Percentiles rank a stretch among this genome's conserved stretches.
phyloP scores from a whole-genome alignment of 2,888 invertebrate species.

The Formica aserva region DNA sequence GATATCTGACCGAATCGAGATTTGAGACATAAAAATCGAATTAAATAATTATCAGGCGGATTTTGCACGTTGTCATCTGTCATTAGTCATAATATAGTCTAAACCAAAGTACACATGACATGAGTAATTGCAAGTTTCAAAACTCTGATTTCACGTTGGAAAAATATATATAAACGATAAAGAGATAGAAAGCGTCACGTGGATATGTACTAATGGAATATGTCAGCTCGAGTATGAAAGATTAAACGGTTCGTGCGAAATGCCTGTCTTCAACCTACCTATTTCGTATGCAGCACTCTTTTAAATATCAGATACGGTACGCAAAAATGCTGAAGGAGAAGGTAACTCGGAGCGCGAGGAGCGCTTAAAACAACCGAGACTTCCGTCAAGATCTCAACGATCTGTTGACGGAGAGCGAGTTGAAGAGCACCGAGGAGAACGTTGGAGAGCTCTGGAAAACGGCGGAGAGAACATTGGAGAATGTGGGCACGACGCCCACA shows the following conservation, averaged over 20 bases:
- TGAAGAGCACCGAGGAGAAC: conserved; percentile 28
- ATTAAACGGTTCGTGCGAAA: conserved; percentile 12
- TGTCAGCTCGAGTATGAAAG: conserved; percentile 30
- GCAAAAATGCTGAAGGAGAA: conserved; percentile 14
- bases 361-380: conserved; percentile 27
- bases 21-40: conserved; percentile 22
- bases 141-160: background rate
- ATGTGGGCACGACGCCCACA: conserved; percentile 68
- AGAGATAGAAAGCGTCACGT: conserved; percentile 9
- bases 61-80: background rate
- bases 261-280: background rate
- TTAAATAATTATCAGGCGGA: conserved; percentile 16
- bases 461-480: conserved; percentile 28
- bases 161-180: conserved; percentile 23
- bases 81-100: background rate
- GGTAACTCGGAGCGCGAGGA: conserved; percentile 15
- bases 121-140: background rate
- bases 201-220: conserved; percentile 12
- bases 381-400: conserved; percentile 53
- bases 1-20: background rate
- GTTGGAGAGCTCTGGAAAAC: conserved; percentile 16
- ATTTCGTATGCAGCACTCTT: conserved; percentile 4
- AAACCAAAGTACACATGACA: background rate
- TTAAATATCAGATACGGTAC: background rate
- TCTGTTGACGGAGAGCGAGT: conserved; percentile 44